A percentile compares a stretch with the other conserved stretches of the same genome.
Conservation (phyloP, 2,113 vertebrate genomes). For the Salvator merianae region DNA sequence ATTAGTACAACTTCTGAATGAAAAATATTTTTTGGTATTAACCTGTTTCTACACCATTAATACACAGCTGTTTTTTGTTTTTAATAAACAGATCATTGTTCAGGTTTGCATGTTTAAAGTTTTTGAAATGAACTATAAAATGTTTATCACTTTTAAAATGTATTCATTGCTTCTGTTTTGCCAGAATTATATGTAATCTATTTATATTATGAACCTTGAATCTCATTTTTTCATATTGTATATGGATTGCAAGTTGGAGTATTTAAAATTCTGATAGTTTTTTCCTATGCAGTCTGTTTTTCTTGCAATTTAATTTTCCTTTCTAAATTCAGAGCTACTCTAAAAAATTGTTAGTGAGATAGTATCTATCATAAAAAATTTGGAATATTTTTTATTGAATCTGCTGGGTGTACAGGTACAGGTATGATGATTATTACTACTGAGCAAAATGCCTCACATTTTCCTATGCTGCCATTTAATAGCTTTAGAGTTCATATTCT, state of each 20-base stretch:
- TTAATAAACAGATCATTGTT: neutral
- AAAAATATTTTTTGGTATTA: constrained; percentile 33
- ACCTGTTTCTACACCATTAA: neutral
- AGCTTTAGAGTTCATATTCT: neutral
- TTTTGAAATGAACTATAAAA: neutral
- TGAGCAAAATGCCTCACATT: neutral
- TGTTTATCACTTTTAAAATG: neutral
- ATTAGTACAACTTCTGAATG: constrained; percentile 49
- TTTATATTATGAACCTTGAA: neutral
- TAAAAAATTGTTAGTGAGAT: constrained; percentile 1
- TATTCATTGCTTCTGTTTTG: neutral
- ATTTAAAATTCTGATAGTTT: neutral
- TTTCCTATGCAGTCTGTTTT: constrained; percentile 16
- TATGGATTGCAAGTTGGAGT: neutral
- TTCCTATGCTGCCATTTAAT: neutral
- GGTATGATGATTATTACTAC: neutral
- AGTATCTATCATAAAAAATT: neutral
- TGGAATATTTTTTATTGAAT: neutral
- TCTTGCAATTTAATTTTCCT: neutral
- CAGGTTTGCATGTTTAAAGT: neutral
- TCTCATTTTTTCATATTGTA: constrained; percentile 1
- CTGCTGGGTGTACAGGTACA: neutral
- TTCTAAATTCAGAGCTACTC: neutral
- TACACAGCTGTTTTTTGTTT: neutral
- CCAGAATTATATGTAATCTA: neutral